Evolutionary conservation across 2,888 invertebrate genomes (phyloP), one percentile per base, ranked within the genome.

Genomic region (Lasiommata megera): DNA sequence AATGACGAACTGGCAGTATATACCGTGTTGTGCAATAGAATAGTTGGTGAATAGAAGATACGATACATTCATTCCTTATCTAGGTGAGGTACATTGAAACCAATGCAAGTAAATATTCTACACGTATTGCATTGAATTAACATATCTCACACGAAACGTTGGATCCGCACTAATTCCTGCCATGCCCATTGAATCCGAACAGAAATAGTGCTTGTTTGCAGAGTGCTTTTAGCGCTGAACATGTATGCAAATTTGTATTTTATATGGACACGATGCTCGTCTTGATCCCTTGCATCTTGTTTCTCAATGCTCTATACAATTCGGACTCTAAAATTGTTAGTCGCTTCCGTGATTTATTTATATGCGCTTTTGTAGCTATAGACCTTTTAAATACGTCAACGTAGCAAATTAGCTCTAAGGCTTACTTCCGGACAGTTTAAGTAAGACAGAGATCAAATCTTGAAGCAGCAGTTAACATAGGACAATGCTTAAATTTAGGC

Each of bases 91-190:
- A 28, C 46, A 57, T 47, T 51, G 44, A 44, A 51, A 44, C 28
- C n/a, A 47, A 48, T 12, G 36, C 9, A 29, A 47, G 34, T 47
- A 17, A 3, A 37, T 48, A 12, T 14, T 37, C 37, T 8, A 8
- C 23, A 23, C 36, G 36, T 48, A 48, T 48, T 12, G 36, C 36
- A 36, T 48, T 48, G 40, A 52, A 59, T 55, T 59, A 56, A 41
- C 59, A 60, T 56, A 55, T 55, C 56, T 59, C 17, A 47, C 56
- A 56, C 51, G 28, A 36, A 37, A 46, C 47, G 3, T 18, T 37
- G 40, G 51, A 56, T 47, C 36, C 37, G 56, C 51, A 56, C 52
- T 60, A 60, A 60, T 56, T 52, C 56, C 46, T 41, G 56, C 46
- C 41, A 40, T 36, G 56, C 52, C 18, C 56, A 47, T 23, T 48